Conservation (phyloP, 2,797 vertebrate genomes). For the Clarias laeviceps region DNA sequence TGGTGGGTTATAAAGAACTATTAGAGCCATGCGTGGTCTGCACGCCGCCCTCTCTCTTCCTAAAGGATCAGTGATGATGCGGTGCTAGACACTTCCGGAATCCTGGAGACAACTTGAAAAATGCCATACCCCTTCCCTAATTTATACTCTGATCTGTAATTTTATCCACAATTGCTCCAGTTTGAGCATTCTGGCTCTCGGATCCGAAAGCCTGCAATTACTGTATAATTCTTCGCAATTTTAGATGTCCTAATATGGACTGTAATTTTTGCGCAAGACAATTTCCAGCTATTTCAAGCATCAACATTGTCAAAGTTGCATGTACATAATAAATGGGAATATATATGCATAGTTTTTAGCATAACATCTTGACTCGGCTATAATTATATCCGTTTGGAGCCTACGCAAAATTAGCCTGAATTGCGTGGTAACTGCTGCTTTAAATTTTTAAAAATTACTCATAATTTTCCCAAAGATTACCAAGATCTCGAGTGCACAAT, state of each 20-base stretch:
- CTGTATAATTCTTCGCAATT: constrained; percentile 99
- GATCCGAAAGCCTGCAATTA: constrained; percentile 99
- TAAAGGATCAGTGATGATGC: constrained; percentile 74
- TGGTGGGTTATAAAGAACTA: constrained; percentile 27
- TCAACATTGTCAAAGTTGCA: constrained; percentile 99
- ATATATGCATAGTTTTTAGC: constrained; percentile 99
- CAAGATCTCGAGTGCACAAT: constrained; percentile 99
- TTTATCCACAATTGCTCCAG: constrained; percentile 99
- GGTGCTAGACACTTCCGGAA: constrained; percentile 85
- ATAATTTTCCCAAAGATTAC: constrained; percentile 99
- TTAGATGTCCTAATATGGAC: constrained; percentile 99
- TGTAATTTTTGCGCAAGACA: constrained; percentile 99
- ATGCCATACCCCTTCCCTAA: constrained; percentile 96
- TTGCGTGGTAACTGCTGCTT: constrained; percentile 99
- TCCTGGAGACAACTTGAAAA: constrained; percentile 95
- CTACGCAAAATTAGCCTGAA: constrained; percentile 99
- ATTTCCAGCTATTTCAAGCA: constrained; percentile 99
- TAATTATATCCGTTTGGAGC: constrained; percentile 99
- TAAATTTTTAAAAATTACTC: constrained; percentile 99
- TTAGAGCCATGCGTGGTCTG: constrained; percentile 44
- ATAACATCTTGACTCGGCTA: constrained; percentile 99
- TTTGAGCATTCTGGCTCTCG: constrained; percentile 99
- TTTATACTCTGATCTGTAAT: constrained; percentile 99
- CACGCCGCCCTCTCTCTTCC: constrained; percentile 73
- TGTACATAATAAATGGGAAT: constrained; percentile 99